Percentiles rank a stretch among this genome's conserved stretches.
Conservation (phyloP, 2,113 vertebrate genomes). For the Dipodomys stephensi region DNA sequence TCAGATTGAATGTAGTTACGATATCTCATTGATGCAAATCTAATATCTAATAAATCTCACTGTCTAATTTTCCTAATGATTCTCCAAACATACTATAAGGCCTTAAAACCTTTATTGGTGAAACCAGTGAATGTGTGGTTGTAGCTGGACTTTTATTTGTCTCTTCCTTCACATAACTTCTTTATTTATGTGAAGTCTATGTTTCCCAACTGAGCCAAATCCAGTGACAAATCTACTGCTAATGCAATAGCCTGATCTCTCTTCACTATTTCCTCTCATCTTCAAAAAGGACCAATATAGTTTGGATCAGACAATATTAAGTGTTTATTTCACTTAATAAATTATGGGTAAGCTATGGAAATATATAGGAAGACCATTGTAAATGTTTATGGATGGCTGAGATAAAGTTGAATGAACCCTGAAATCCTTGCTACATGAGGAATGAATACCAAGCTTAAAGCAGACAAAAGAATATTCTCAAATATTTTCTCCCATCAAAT, state of each 20-base stretch:
- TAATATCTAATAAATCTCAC: neutral
- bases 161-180: neutral
- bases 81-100: neutral
- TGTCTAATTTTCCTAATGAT: neutral
- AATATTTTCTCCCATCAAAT: neutral
- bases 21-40: neutral
- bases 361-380: neutral
- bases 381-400: neutral
- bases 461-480: neutral
- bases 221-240: neutral
- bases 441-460: constrained; percentile 10
- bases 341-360: neutral
- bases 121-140: neutral
- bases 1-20: neutral
- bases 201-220: neutral
- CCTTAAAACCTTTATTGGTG: neutral
- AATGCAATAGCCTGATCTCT: neutral
- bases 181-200: neutral
- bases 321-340: constrained; percentile 1
- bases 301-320: constrained; percentile 8
- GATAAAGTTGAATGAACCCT: neutral
- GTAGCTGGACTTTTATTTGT: neutral
- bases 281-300: neutral
- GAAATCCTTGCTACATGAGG: neutral
- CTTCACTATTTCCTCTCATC: neutral